Conservation (phyloP, 2,113 vertebrate genomes). For the Pao palembangensis region DNA sequence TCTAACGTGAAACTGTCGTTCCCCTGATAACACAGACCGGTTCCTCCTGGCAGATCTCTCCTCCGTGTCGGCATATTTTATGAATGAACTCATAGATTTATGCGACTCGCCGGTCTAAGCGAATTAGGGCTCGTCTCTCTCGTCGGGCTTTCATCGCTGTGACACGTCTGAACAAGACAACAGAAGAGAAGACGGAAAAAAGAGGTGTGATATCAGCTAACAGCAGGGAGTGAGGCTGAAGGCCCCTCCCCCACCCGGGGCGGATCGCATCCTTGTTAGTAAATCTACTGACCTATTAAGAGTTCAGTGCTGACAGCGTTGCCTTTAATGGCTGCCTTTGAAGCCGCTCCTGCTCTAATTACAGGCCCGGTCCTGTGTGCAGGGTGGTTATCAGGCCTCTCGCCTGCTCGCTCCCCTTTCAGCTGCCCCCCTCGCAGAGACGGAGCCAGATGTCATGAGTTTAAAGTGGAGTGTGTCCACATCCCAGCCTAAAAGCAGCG, state of each 20-base stretch:
- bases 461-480: not conserved
- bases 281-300: slow-evolving; percentile 42
- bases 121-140: no score
- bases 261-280: slow-evolving; percentile 34
- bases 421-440: not conserved
- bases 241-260: slow-evolving; percentile 20
- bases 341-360: slow-evolving; percentile 36
- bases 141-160: not conserved
- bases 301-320: slow-evolving; percentile 32
- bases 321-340: slow-evolving; percentile 42
- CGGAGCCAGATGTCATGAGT: no score
- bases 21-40: no score
- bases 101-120: no score
- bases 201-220: slow-evolving; percentile 46
- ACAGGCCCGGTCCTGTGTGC: slow-evolving; percentile 25
- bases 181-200: slow-evolving; percentile 26
- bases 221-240: slow-evolving; percentile 48
- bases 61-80: no score
- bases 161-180: slow-evolving; percentile 48
- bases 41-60: no score
- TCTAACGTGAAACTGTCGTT: no score
- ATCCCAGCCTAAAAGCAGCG: no score
- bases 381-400: slow-evolving; percentile 22
- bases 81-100: no score
- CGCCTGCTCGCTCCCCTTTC: slow-evolving; percentile 6